Evolutionary conservation across 2,113 vertebrate species (phyloP).

Genomic region (Phylloscopus trochilus): DNA sequence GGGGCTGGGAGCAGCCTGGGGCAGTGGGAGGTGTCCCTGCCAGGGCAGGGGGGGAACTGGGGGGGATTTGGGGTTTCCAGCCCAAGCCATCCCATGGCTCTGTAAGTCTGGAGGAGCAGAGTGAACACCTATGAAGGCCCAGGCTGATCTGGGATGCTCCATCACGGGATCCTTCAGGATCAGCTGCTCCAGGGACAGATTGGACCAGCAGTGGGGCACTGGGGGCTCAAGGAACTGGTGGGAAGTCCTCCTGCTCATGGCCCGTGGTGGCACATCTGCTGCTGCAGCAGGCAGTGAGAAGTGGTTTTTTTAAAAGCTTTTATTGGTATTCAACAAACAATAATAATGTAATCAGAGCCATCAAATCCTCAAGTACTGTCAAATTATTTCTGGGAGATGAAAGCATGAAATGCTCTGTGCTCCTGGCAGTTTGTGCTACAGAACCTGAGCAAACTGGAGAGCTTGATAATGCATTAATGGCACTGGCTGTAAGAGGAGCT

Average conservation of each 20-base stretch:
- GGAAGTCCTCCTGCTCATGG: not conserved
- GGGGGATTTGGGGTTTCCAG: fast-evolving
- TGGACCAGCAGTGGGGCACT: fast-evolving
- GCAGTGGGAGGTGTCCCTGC: not conserved
- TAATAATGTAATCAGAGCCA: constrained; percentile 1
- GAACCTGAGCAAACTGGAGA: not conserved
- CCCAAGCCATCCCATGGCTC: not conserved
- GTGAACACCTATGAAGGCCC: fast-evolving
- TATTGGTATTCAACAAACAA: constrained; percentile 25
- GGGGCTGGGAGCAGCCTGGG: not conserved
- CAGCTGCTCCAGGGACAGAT: not conserved
- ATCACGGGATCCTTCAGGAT: fast-evolving
- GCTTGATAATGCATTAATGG: not conserved
- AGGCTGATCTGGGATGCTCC: not conserved
- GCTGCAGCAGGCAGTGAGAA: not conserved
- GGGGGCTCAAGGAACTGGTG: fast-evolving
- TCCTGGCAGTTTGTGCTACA: not conserved
- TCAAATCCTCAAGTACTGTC: constrained; percentile 27
- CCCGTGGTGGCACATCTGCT: not conserved
- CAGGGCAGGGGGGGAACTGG: not conserved
- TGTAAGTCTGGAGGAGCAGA: not conserved
- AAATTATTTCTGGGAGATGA: constrained; percentile 33
- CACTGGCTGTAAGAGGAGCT: not conserved
- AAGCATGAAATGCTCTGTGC: not conserved
- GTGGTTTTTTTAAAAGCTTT: not conserved